phyloP scores from a whole-genome alignment of 2,113 vertebrate genomes.

The Brevimyrus niger region DNA sequence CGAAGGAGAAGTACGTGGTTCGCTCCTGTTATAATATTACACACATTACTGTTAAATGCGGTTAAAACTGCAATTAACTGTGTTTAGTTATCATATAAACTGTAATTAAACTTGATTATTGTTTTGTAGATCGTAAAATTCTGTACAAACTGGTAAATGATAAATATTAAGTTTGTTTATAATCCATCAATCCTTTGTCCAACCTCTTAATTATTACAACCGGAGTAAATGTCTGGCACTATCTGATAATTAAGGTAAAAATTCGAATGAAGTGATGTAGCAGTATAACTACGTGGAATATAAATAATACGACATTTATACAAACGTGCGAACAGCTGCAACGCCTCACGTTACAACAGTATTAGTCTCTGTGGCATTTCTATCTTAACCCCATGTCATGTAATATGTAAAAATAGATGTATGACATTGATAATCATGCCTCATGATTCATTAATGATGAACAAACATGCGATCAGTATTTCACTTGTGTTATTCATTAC shows the following conservation, averaged over 20 bases:
- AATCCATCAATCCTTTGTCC: background rate
- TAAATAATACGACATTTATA: background rate
- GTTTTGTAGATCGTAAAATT: background rate
- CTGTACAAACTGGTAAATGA: background rate
- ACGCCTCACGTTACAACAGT: background rate
- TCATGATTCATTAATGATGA: background rate
- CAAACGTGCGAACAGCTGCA: background rate
- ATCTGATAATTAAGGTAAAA: background rate
- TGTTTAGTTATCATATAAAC: background rate
- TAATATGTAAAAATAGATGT: background rate
- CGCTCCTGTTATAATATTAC: background rate
- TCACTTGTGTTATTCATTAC: too few relatives aligned
- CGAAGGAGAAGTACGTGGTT: too few relatives aligned
- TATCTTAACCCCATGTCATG: background rate
- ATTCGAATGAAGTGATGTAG: background rate
- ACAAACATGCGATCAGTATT: background rate
- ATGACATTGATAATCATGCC: background rate
- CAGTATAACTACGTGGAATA: background rate
- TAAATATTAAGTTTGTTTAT: background rate
- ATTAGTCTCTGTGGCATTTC: background rate
- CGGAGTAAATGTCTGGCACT: background rate
- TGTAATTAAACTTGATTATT: background rate
- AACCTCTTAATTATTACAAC: background rate
- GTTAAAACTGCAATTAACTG: background rate
- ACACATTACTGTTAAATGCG: background rate